Percentiles rank a stretch among this genome's conserved stretches.
Evolutionary conservation across 1,140 invertebrate genomes (phyloP).

Genomic region (Brachionus rubens): DNA sequence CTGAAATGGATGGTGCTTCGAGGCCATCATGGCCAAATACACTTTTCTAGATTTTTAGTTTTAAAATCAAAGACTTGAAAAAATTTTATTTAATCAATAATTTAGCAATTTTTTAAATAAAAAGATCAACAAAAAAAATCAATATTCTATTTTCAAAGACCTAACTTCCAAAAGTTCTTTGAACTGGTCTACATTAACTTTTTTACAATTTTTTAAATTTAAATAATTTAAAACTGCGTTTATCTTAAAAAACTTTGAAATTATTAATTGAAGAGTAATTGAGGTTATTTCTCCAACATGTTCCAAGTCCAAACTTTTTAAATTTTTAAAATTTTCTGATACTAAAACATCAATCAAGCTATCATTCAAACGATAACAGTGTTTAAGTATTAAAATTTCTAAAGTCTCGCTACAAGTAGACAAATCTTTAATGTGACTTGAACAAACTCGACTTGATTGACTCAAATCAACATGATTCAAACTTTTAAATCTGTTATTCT

Average conservation of each 20-base stretch:
- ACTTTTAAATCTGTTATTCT: neutral
- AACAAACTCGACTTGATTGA: conserved; percentile 3
- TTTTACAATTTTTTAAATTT: conserved; percentile 10
- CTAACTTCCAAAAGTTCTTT: neutral
- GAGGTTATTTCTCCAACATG: neutral
- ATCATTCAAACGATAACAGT: conserved; percentile 16
- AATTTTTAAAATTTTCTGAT: neutral
- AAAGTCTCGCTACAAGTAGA: neutral
- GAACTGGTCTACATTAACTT: neutral
- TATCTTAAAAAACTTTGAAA: neutral
- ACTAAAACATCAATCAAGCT: neutral
- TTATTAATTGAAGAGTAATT: neutral
- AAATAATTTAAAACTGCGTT: conserved; percentile 1
- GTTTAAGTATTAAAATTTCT: neutral
- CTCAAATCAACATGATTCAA: neutral
- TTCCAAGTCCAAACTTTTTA: conserved; percentile 24
- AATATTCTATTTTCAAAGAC: no score
- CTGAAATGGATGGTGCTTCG: conserved; percentile 55
- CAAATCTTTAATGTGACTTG: conserved; percentile 1
- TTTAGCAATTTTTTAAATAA: no score
- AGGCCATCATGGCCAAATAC: conserved; percentile 53
- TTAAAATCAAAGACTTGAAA: no score
- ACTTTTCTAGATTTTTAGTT: no score
- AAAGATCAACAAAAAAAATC: no score
- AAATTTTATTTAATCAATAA: no score